phyloP scores from a whole-genome alignment of 1,140 invertebrate genomes.

The Araneus ventricosus region DNA sequence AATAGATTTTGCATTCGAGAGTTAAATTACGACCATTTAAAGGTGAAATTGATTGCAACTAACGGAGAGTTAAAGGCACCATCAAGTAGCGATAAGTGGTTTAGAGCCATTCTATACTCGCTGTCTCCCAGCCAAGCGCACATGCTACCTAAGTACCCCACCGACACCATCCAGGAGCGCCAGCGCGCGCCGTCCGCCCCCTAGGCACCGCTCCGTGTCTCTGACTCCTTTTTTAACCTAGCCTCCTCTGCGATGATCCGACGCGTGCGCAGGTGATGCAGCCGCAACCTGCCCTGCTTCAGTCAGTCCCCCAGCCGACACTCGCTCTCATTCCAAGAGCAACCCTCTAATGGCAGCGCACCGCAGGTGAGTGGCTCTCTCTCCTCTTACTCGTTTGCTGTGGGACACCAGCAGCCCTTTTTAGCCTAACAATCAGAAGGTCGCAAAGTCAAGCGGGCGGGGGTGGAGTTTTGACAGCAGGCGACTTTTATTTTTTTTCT shows the following conservation, averaged over 20 bases:
- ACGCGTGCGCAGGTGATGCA: conserved; percentile 21
- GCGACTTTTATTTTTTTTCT: neutral
- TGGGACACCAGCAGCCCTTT: neutral
- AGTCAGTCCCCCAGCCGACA: neutral
- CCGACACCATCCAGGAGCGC: neutral
- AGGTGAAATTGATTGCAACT: too few species aligned
- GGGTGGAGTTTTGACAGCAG: neutral
- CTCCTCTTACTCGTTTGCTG: neutral
- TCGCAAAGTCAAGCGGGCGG: neutral
- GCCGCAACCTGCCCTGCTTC: neutral
- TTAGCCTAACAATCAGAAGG: neutral
- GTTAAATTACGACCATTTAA: too few species aligned
- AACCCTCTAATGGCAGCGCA: neutral
- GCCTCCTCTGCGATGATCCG: neutral
- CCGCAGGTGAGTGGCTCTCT: conserved; percentile 2
- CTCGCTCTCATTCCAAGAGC: neutral
- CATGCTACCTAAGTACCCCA: neutral
- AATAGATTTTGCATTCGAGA: too few species aligned
- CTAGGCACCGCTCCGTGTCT: neutral
- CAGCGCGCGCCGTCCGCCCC: neutral
- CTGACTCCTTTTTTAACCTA: conserved; percentile 25
- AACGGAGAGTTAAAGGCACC: too few species aligned
- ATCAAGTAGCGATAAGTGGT: too few species aligned
- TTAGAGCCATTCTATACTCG: too few species aligned
- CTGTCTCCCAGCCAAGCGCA: neutral